Conservation (phyloP, 92 coral and sea anemone species). For the Hydrozoanthus gracilis region DNA sequence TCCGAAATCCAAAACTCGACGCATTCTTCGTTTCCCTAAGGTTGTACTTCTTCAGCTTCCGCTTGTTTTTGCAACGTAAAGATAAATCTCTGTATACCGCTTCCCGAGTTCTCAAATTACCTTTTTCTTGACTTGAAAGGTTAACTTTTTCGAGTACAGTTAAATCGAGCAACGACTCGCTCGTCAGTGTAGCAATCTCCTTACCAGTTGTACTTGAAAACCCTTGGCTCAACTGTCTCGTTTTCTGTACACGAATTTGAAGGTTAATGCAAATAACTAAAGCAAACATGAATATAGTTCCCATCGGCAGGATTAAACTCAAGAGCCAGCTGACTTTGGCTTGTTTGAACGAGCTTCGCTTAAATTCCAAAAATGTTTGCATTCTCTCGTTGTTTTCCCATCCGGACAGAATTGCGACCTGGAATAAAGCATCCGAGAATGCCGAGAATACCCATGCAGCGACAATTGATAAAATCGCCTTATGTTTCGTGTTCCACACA, state of each 20-base stretch:
- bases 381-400: background rate
- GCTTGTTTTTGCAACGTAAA: background rate
- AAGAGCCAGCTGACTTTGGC: constrained; percentile 1
- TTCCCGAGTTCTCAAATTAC: background rate
- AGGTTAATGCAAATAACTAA: background rate
- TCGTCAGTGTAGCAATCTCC: background rate
- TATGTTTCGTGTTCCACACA: constrained; percentile 33
- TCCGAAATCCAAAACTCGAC: background rate
- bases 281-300: constrained; percentile 15
- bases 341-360: constrained; percentile 9
- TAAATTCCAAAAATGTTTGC: background rate
- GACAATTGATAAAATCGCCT: background rate
- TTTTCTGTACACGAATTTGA: background rate
- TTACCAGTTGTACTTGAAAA: background rate
- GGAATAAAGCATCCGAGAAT: constrained; percentile 3
- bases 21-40: background rate
- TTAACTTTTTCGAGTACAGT: background rate
- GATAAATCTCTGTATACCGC: background rate
- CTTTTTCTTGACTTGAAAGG: background rate
- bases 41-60: background rate
- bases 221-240: background rate
- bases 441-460: constrained; percentile 11
- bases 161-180: background rate
- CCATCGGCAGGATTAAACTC: constrained; percentile 16
- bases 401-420: constrained; percentile 3